These are phyloP conservation scores for Ectropis grisescens DNA, from an alignment of 1,140 invertebrate species.

Conservation along the genomic window DNA sequence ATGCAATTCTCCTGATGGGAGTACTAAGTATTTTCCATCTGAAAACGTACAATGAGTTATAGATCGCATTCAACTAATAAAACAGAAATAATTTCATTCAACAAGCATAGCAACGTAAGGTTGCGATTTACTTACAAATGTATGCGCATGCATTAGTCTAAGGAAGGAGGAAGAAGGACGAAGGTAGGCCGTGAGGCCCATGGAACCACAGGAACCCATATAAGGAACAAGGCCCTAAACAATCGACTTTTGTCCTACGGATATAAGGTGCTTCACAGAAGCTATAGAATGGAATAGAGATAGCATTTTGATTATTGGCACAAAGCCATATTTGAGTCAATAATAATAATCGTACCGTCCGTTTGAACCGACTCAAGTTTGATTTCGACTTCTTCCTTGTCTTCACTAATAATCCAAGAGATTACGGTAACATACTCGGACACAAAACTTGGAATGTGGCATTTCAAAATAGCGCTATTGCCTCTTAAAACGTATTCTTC, in stretches of 20 bases:
- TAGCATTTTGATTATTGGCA: no score
- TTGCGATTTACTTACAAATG: slow-evolving; percentile 53
- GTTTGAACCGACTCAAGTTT: slow-evolving; percentile 73
- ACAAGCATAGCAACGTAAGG: slow-evolving; percentile 49
- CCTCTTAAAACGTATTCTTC: slow-evolving; percentile 91
- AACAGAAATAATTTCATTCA: slow-evolving; percentile 15
- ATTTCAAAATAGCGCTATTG: slow-evolving; percentile 91
- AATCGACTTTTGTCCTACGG: slow-evolving; percentile 5
- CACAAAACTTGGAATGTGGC: slow-evolving; percentile 93
- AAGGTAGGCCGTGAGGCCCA: slow-evolving; percentile 72
- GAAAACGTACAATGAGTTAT: slow-evolving; percentile 22
- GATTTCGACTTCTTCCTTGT: slow-evolving; percentile 47
- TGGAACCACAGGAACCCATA: slow-evolving; percentile 62
- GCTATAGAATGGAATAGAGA: no score
- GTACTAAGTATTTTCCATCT: slow-evolving; percentile 95
- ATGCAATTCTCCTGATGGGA: slow-evolving; percentile 93
- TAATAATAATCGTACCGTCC: no score
- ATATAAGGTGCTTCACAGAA: not conserved
- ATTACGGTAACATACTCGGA: slow-evolving; percentile 88
- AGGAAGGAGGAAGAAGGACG: slow-evolving; percentile 56
- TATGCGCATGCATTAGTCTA: slow-evolving; percentile 53
- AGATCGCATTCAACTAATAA: slow-evolving; percentile 4
- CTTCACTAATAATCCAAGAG: slow-evolving; percentile 87
- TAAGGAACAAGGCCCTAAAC: slow-evolving; percentile 33
- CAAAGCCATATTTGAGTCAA: no score